Conservation (phyloP, 2,797 vertebrate genomes). For the Tadarida brasiliensis region DNA sequence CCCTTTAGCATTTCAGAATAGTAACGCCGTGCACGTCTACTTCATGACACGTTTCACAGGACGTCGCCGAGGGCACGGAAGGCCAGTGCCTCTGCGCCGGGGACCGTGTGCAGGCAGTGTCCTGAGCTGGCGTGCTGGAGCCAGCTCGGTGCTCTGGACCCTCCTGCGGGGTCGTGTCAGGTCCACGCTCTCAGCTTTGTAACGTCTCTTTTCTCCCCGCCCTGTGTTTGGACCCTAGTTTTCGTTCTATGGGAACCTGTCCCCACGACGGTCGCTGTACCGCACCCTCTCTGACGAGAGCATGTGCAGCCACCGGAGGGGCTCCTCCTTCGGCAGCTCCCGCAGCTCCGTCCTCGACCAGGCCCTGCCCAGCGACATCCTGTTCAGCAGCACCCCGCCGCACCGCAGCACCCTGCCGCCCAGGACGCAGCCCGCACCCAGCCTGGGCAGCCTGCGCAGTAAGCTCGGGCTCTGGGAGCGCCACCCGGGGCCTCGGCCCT, state of each 20-base stretch:
- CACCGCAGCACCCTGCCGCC: slow-evolving; percentile 95
- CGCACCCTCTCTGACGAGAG: slow-evolving; percentile 98
- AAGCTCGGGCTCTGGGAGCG: slow-evolving; percentile 86
- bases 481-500: neutral
- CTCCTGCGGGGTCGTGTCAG: neutral
- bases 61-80: no score
- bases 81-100: neutral
- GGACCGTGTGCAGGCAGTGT: no score
- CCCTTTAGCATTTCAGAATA: slow-evolving; percentile 77
- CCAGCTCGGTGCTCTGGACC: neutral
- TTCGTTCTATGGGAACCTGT: slow-evolving; percentile 90
- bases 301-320: slow-evolving; percentile 94
- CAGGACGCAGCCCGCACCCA: slow-evolving; percentile 91
- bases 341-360: slow-evolving; percentile 96
- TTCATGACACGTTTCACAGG: neutral
- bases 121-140: no score
- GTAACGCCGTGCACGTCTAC: slow-evolving; percentile 70
- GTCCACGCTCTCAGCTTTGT: neutral
- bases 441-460: slow-evolving; percentile 94
- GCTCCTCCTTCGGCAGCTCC: slow-evolving; percentile 94
- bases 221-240: slow-evolving; percentile 87
- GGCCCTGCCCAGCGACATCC: slow-evolving; percentile 95
- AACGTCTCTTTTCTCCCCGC: neutral
- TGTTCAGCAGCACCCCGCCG: slow-evolving; percentile 97
- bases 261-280: slow-evolving; percentile 93